phyloP scores from a whole-genome alignment of 2,797 vertebrate species.

The Buceros bicornis region DNA sequence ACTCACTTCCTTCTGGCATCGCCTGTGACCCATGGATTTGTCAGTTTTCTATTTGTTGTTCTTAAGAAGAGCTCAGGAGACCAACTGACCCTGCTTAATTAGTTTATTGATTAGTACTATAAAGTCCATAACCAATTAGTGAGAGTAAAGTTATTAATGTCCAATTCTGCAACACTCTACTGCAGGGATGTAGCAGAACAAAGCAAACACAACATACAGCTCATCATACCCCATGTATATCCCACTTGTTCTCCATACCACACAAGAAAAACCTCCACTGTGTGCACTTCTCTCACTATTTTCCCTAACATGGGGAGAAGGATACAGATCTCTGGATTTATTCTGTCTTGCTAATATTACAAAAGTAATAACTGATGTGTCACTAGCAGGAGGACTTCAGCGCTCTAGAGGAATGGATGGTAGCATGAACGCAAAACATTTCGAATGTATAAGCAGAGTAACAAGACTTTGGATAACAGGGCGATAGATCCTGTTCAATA shows the following conservation, averaged over 20 bases:
- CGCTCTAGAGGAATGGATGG: not conserved
- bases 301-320: not conserved
- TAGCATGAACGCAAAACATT: not conserved
- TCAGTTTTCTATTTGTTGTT: constrained; percentile 8
- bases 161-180: not conserved
- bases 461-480: not conserved
- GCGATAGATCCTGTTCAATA: not conserved
- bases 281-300: not conserved
- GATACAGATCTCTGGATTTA: not conserved
- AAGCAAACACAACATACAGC: not conserved
- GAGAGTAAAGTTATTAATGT: constrained; percentile 63
- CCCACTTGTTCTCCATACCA: not conserved
- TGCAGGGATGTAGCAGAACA: not conserved
- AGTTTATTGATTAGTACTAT: constrained; percentile 67
- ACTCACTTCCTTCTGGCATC: not conserved
- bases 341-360: not conserved
- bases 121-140: constrained; percentile 72
- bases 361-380: not conserved
- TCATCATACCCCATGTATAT: fast-evolving
- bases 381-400: not conserved
- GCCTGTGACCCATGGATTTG: not conserved
- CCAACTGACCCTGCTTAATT: constrained; percentile 58
- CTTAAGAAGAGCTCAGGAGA: constrained; percentile 34
- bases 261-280: not conserved
- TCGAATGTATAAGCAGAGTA: not conserved